Base-by-base conservation (phyloP, 1,140 invertebrate species). In the Drosophila pandora region DNA sequence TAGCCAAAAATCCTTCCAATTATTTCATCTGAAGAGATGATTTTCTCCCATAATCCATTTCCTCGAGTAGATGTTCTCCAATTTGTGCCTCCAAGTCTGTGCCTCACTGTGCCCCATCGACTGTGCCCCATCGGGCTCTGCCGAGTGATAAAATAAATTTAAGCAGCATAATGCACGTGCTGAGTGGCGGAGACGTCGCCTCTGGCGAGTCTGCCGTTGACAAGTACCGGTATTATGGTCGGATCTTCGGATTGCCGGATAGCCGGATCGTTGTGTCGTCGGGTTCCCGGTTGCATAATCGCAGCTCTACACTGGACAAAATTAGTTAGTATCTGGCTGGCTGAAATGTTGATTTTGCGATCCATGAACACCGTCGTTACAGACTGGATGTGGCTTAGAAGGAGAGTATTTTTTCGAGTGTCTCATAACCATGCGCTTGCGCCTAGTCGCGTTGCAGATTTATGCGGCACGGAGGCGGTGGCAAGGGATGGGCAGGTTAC, bases 81-180 rank as follows among this genome's bases (percentile, higher is more conserved):
- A 37, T 1, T 37, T 12, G 34, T 43, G 0, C n/a, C n/a, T 7
- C 25, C 25, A 6, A 28, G 7, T 28, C 25, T 28, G 25, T 28
- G 25, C 25, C 7, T 28, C 77, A 83, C 63, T 87, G 73, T 87
- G 62, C 63, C 21, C 22, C 60, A 50, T 43, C 13, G 47, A 21
- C 49, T 17, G 17, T 17, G 17, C 17, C 17, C 17, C 17, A 17
- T 17, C 17, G 12, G 28, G 23, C 17, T 56, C 72, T 48, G 45
- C 47, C 9, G 43, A 54, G 50, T 68, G 76, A 69, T 64, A 76
- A 76, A 85, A 85, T 83, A 83, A 75, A 85, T 72, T 83, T 83
- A 76, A 80, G 49, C 72, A 81, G 63, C 68, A 58, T 65, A 87
- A 74, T 84, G 82, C 81, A 84, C 81, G 81, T 84, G 81, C 73